Conservation (phyloP, 1,140 invertebrate species). For the Lithobius niger region DNA sequence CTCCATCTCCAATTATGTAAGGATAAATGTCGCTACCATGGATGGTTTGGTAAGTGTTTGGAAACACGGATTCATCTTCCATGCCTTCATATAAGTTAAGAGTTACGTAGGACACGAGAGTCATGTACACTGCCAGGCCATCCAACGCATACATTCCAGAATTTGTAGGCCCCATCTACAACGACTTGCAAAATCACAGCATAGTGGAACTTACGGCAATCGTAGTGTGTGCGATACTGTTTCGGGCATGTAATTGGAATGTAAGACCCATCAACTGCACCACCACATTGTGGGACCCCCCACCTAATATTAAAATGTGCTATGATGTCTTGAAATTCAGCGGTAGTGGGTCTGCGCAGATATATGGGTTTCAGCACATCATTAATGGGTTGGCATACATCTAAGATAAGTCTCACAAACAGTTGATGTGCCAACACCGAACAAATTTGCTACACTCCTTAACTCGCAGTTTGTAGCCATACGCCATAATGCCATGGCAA, state of each 20-base stretch:
- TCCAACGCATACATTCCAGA: background rate
- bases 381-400: background rate
- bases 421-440: constrained; percentile 1
- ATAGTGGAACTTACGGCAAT: background rate
- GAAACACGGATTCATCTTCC: background rate
- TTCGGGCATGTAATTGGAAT: background rate
- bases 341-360: background rate
- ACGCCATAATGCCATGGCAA: background rate
- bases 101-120: background rate
- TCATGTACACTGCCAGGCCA: constrained; percentile 3
- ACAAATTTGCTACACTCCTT: background rate
- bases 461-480: background rate
- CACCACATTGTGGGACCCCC: too few species aligned
- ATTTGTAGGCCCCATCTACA: background rate
- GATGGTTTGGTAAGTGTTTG: background rate
- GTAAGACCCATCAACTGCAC: constrained; percentile 1
- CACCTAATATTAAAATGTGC: background rate
- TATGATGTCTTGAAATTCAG: background rate
- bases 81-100: background rate
- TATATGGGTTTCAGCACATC: background rate
- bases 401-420: background rate
- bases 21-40: background rate
- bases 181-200: background rate
- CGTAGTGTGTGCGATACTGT: background rate
- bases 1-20: constrained; percentile 5